Evolutionary conservation across 2,888 invertebrate genomes (phyloP), one percentile per base, ranked within the genome.

Genomic region (Agrotis clavis): DNA sequence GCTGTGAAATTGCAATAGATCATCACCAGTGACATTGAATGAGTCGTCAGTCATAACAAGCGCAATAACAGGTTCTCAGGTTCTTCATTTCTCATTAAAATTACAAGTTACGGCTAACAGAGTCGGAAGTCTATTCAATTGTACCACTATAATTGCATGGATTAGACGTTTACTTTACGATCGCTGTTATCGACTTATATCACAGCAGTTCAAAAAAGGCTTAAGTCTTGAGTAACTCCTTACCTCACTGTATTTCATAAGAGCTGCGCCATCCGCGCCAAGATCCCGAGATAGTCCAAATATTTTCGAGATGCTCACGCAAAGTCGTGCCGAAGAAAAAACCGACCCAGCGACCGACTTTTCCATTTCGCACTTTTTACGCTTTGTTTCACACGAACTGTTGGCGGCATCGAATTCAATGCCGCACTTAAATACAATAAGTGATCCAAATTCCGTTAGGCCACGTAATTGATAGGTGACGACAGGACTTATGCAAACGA

Each of bases 401-500:
- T 85, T 87, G 83, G 86, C 86, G 85, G 88, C 87, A 88, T 87
- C 80, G 79, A 80, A 90, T 91, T 93, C 92, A 94, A 92, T 92
- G 93, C 90, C 90, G 90, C 85, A 90, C 87, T 88, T 84, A 86
- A 89, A 89, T 87, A 89, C 88, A 83, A 84, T 86, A 85, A 90
- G 86, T 92, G 91, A 91, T 89, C 92, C 89, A 89, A 92, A 93
- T 93, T 90, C 90, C 90, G 84, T 86, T 66, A 79, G 85, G 82
- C 87, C 89, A 87, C 88, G 90, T 93, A 94, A 94, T 94, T 93
- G 89, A 93, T 93, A 92, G 91, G 90, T 94, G 94, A 90, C 92
- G 94, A 94, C 92, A 94, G 89, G 85, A 75, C 88, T 94, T 93
- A 93, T 90, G 94, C 90, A 95, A 94, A 91, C 91, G 75, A 84